A percentile compares a stretch with the other conserved stretches of the same genome.
Conservation (phyloP, 2,113 vertebrate species). For the Aepyceros melampus region DNA sequence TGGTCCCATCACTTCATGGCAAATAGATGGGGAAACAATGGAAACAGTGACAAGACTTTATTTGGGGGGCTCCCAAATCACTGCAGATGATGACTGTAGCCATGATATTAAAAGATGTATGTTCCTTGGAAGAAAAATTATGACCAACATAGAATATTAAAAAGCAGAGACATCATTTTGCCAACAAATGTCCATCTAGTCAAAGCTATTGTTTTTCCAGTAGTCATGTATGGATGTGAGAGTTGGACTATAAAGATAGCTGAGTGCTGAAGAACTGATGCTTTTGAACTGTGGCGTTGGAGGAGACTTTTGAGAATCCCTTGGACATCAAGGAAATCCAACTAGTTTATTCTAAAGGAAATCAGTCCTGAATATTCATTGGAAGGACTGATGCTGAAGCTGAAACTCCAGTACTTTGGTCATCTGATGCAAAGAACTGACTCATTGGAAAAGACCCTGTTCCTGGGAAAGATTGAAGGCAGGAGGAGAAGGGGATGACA, state of each 20-base stretch:
- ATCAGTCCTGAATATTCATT: not conserved
- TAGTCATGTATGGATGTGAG: not conserved
- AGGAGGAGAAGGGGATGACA: fast-evolving
- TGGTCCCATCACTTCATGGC: not conserved
- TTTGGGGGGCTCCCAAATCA: not conserved
- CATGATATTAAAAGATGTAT: not conserved
- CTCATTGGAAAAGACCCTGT: not conserved
- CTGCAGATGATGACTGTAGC: not conserved
- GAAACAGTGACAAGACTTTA: not conserved
- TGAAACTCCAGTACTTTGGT: not conserved
- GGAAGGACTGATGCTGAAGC: not conserved
- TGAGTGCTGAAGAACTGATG: fast-evolving
- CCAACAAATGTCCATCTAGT: not conserved
- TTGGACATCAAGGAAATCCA: not conserved
- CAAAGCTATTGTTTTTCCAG: not conserved
- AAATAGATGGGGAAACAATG: not conserved
- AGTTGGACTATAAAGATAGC: not conserved
- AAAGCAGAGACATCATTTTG: not conserved
- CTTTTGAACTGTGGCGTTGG: not conserved
- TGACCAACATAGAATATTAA: not conserved
- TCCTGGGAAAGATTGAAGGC: not conserved
- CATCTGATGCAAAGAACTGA: not conserved
- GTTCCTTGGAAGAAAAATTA: not conserved
- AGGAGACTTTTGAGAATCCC: not conserved
- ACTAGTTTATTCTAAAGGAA: not conserved